Conservation (phyloP, 2,888 invertebrate genomes). For the Clunio marinus region DNA sequence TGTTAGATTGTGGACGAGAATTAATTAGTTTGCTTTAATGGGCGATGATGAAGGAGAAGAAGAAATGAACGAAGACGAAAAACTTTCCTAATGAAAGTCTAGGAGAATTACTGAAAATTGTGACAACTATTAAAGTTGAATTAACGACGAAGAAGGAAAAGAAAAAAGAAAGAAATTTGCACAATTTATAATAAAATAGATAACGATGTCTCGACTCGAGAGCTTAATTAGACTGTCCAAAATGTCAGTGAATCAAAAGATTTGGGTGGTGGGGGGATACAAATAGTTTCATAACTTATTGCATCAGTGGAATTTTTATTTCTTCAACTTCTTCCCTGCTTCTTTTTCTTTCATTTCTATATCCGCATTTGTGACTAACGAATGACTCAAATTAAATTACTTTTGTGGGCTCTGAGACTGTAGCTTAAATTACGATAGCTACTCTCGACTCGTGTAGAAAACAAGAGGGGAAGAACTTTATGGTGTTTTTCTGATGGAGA, state of each 20-base stretch:
- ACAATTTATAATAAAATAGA: slow-evolving; percentile 9
- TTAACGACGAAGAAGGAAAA: too few species aligned
- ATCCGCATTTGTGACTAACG: slow-evolving; percentile 26
- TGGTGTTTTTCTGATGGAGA: slow-evolving; percentile 35
- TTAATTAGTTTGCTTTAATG: neutral
- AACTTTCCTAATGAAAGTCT: too few species aligned
- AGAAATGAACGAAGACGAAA: too few species aligned
- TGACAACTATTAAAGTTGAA: slow-evolving; percentile 12
- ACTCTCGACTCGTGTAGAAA: neutral
- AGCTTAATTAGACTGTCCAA: slow-evolving; percentile 37
- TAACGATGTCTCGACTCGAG: slow-evolving; percentile 17
- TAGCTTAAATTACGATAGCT: neutral
- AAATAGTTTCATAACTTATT: slow-evolving; percentile 37
- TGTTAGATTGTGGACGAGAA: neutral
- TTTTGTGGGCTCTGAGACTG: slow-evolving; percentile 10
- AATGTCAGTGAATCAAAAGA: slow-evolving; percentile 21
- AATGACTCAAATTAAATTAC: slow-evolving; percentile 33
- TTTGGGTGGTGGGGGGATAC: too few species aligned
- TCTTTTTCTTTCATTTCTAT: neutral
- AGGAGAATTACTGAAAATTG: too few species aligned
- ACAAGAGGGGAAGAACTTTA: slow-evolving; percentile 33
- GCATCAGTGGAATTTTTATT: slow-evolving; percentile 30
- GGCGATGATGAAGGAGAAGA: neutral
- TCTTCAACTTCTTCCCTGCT: slow-evolving; percentile 1
- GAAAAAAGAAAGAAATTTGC: neutral